Evolutionary conservation across 2,888 invertebrate genomes (phyloP).

Genomic region (Nebria salina): DNA sequence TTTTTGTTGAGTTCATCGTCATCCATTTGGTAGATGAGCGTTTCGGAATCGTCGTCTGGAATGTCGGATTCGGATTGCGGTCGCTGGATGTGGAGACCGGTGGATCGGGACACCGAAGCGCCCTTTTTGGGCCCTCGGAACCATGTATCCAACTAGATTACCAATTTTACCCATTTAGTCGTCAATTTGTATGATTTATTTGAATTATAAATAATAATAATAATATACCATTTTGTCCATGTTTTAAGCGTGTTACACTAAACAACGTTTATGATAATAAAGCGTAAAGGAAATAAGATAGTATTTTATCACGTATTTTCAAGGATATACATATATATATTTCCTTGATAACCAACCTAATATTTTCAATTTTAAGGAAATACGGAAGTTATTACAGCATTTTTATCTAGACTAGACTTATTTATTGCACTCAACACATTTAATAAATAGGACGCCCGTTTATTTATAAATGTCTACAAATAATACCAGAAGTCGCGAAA

Average conservation of each 20-base stretch:
- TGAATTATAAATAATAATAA: background rate
- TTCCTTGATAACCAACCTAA: background rate
- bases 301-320: background rate
- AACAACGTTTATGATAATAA: background rate
- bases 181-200: background rate
- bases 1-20: slow-evolving; percentile 75
- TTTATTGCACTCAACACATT: background rate
- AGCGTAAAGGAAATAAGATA: background rate
- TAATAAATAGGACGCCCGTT: background rate
- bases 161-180: background rate
- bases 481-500: background rate
- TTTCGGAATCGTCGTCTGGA: slow-evolving; percentile 70
- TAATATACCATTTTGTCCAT: background rate
- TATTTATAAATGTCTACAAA: background rate
- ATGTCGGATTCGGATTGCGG: slow-evolving; percentile 68
- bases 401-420: background rate
- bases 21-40: slow-evolving; percentile 72
- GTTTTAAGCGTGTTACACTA: background rate
- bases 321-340: background rate
- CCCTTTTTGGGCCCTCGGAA: slow-evolving; percentile 56
- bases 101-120: slow-evolving; percentile 55
- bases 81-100: slow-evolving; percentile 60
- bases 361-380: background rate
- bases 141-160: slow-evolving; percentile 60
- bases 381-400: background rate